A percentile compares a stretch with the other conserved stretches of the same genome.
These are phyloP conservation scores for Agriotes lineatus DNA, from an alignment of 2,888 invertebrate species.

Conservation along the genomic window DNA sequence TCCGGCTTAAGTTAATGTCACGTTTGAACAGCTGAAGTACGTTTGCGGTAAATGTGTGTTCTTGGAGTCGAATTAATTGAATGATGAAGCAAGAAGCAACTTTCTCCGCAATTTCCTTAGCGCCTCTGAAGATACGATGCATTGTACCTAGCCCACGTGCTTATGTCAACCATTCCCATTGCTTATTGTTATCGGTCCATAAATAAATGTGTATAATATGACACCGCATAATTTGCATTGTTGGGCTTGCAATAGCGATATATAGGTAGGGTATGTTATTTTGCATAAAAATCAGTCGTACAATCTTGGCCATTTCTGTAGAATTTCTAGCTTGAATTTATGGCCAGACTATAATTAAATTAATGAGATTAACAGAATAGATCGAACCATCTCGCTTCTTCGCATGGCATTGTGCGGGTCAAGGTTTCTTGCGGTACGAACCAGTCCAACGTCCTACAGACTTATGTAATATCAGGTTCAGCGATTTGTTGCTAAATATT, in stretches of 20 bases:
- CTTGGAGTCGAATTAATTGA: too few relatives aligned
- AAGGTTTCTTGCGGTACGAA: neutral
- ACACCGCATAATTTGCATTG: neutral
- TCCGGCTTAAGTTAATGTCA: too few relatives aligned
- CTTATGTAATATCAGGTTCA: neutral
- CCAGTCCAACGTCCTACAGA: neutral
- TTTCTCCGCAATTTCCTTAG: neutral
- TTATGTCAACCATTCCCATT: neutral
- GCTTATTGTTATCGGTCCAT: neutral
- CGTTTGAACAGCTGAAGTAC: too few relatives aligned
- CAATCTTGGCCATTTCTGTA: too few relatives aligned
- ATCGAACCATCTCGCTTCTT: too few relatives aligned
- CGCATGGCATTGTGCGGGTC: constrained; percentile 16
- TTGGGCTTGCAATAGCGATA: neutral
- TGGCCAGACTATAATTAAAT: too few relatives aligned
- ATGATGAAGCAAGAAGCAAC: neutral
- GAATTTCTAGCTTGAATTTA: too few relatives aligned
- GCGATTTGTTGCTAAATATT: too few relatives aligned
- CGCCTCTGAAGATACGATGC: neutral
- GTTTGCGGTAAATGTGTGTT: too few relatives aligned
- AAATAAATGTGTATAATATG: neutral
- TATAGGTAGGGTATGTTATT: too few relatives aligned
- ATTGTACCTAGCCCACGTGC: neutral
- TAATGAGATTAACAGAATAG: neutral
- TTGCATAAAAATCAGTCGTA: too few relatives aligned